Evolutionary conservation across 1,140 invertebrate genomes (phyloP).

Genomic region (Drosophila watanabei): DNA sequence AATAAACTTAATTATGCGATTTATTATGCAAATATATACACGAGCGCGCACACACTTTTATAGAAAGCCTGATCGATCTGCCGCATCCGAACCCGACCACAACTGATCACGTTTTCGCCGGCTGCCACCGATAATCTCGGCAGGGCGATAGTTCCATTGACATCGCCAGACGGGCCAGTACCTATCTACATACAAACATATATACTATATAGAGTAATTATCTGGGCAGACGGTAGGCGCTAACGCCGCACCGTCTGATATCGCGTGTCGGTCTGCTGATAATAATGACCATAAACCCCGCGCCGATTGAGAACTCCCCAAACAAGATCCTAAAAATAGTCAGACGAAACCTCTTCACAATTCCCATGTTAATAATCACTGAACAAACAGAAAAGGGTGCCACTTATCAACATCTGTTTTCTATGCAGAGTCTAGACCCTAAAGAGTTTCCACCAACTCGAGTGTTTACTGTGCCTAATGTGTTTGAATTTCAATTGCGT

Average conservation of each 20-base stretch:
- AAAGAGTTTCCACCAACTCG: constrained; percentile 15
- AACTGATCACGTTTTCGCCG: constrained; percentile 75
- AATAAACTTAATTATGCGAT: constrained; percentile 81
- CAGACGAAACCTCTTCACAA: constrained; percentile 39
- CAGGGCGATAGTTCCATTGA: constrained; percentile 57
- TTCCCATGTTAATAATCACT: constrained; percentile 44
- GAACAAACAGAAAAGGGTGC: constrained; percentile 42
- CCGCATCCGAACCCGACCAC: constrained; percentile 51
- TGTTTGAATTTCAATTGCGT: constrained; percentile 40
- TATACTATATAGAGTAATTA: constrained; percentile 9
- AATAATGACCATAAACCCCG: constrained; percentile 7
- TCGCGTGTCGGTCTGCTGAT: constrained; percentile 35
- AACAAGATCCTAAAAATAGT: constrained; percentile 46
- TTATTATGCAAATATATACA: constrained; percentile 75
- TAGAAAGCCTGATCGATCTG: constrained; percentile 36
- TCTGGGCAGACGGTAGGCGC: constrained; percentile 11
- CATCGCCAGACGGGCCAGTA: constrained; percentile 48
- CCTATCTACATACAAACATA: constrained; percentile 3
- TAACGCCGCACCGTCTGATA: constrained; percentile 50
- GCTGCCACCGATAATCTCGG: constrained; percentile 51
- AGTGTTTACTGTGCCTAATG: constrained; percentile 51
- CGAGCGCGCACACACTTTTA: constrained; percentile 38
- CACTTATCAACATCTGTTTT: constrained; percentile 36
- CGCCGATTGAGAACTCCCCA: constrained; percentile 39
- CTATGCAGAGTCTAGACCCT: constrained; percentile 4